Evolutionary conservation across 2,797 vertebrate species (phyloP).

Genomic region (Arctocebus calabarensis): DNA sequence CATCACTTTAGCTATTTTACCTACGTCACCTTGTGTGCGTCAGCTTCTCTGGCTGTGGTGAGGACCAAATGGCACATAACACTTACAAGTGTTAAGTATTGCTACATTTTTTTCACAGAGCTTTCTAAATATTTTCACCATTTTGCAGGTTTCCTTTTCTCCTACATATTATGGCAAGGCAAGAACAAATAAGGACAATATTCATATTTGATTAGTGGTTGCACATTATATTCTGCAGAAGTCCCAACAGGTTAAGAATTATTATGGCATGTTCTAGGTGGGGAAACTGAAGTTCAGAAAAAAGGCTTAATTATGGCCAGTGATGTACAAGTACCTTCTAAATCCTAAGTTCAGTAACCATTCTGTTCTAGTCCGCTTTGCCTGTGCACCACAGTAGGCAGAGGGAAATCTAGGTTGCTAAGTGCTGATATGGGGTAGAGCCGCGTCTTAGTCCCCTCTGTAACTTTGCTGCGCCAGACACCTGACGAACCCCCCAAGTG

Average conservation of each 20-base stretch:
- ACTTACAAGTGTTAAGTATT: neutral
- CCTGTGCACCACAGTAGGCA: neutral
- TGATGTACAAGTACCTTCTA: neutral
- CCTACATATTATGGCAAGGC: neutral
- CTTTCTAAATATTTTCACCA: constrained; percentile 32
- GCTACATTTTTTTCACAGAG: neutral
- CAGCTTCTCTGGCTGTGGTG: neutral
- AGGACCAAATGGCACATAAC: neutral
- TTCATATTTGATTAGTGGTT: neutral
- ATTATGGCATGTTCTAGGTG: neutral
- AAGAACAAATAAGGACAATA: neutral
- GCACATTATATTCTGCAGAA: neutral
- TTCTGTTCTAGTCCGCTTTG: neutral
- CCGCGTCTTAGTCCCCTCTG: neutral
- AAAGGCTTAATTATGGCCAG: neutral
- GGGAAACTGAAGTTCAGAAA: neutral
- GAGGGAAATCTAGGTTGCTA: neutral
- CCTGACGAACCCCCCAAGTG: neutral
- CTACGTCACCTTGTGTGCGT: neutral
- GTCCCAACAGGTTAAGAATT: neutral
- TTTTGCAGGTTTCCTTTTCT: neutral
- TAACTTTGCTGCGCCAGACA: neutral
- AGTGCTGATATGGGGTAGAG: neutral
- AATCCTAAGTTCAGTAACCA: neutral
- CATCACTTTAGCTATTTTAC: neutral